Conservation (phyloP, 2,888 invertebrate genomes). For the Polietes domitor region DNA sequence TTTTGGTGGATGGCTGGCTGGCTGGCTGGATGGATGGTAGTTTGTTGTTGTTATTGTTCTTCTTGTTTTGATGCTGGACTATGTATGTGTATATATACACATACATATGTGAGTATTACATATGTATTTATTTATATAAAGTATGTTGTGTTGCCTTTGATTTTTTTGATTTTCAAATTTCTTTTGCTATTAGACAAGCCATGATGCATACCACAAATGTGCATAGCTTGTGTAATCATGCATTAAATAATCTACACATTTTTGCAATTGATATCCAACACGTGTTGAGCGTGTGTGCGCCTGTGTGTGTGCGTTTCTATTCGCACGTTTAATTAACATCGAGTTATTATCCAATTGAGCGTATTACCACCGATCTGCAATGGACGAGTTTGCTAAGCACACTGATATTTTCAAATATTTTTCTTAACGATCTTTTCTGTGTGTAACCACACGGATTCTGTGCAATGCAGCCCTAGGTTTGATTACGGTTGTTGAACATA, state of each 20-base stretch:
- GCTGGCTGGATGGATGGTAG: background rate
- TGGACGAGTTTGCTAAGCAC: background rate
- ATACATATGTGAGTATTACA: conserved; percentile 11
- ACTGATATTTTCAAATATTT: conserved; percentile 32
- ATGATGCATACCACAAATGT: background rate
- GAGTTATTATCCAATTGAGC: conserved; percentile 7
- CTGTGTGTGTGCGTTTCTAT: background rate
- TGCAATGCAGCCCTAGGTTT: conserved; percentile 2
- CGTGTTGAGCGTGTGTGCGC: conserved; percentile 36
- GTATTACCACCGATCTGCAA: background rate
- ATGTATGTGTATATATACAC: conserved; percentile 2
- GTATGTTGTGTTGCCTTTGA: background rate
- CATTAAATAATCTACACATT: conserved; percentile 50
- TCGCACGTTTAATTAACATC: background rate
- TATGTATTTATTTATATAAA: conserved; percentile 29
- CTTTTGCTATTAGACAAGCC: conserved; percentile 8
- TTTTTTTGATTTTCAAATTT: conserved; percentile 12
- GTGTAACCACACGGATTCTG: background rate
- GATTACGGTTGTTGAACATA: background rate
- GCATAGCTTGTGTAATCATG: conserved; percentile 57
- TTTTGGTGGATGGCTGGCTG: conserved; percentile 30
- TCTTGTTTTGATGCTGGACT: conserved; percentile 10
- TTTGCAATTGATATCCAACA: conserved; percentile 54
- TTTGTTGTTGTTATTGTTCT: conserved; percentile 42
- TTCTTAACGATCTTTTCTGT: background rate